phyloP scores from a whole-genome alignment of 1,140 invertebrate species.

The Pristionchus pacificus region DNA sequence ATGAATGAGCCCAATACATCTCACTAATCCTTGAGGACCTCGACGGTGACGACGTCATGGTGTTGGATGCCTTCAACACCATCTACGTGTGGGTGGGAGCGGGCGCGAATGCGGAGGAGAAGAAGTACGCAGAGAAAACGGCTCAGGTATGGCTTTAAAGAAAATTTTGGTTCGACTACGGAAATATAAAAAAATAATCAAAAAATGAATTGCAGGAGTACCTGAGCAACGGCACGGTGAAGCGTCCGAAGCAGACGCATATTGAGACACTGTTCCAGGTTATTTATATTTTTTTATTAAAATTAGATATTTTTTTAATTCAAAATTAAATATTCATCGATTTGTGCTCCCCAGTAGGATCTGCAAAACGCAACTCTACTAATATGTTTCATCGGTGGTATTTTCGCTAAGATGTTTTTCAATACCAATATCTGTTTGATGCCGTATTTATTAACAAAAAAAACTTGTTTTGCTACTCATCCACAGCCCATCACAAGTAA shows the following conservation, averaged over 20 bases:
- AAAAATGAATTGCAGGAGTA: conserved; percentile 38
- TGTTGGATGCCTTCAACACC: conserved; percentile 73
- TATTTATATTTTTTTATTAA: too few relatives aligned
- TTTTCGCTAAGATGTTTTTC: background rate
- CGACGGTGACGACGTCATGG: conserved; percentile 79
- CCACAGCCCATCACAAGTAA: conserved; percentile 4
- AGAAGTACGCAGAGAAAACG: conserved; percentile 63
- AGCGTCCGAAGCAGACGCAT: conserved; percentile 48
- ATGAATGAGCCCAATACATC: too few relatives aligned
- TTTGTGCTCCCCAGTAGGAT: too few relatives aligned
- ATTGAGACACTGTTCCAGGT: conserved; percentile 32
- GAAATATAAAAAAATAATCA: conserved; percentile 57
- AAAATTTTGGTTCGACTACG: too few relatives aligned
- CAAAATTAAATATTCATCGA: too few relatives aligned
- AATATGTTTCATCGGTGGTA: background rate
- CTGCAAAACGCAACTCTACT: too few relatives aligned
- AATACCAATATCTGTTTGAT: background rate
- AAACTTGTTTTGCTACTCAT: background rate
- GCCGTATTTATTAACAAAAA: background rate
- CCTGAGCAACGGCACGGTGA: conserved; percentile 42
- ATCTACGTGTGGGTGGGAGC: conserved; percentile 76
- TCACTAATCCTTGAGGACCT: conserved; percentile 70
- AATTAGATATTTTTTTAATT: too few relatives aligned
- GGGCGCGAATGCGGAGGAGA: conserved; percentile 69
- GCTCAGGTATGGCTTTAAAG: too few relatives aligned